A percentile compares a stretch with the other conserved stretches of the same genome.
Conservation (phyloP, 2,888 invertebrate genomes). For the Trissolcus brochymenae region DNA sequence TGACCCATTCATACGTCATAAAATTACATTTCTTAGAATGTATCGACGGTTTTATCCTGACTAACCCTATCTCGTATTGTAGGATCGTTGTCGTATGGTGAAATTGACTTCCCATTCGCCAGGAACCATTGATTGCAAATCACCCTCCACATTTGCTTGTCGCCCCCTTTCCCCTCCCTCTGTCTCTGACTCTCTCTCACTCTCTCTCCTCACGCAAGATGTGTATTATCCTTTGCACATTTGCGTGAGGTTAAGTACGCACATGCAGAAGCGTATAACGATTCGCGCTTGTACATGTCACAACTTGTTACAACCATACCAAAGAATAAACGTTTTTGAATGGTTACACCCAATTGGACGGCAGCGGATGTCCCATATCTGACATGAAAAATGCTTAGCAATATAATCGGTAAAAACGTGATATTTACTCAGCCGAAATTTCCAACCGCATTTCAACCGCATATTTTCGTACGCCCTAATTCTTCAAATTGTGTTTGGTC, state of each 20-base stretch:
- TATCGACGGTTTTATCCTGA: conserved; percentile 19
- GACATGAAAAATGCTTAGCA: conserved; percentile 39
- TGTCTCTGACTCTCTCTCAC: no score
- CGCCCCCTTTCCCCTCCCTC: conserved; percentile 2
- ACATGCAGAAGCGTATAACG: conserved; percentile 46
- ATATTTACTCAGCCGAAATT: conserved; percentile 32
- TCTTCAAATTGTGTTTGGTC: not conserved
- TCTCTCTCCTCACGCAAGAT: conserved; percentile 9
- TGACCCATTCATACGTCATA: not conserved
- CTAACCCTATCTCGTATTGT: conserved; percentile 17
- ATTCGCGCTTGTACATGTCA: conserved; percentile 46
- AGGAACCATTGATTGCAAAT: conserved; percentile 55
- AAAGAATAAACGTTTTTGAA: conserved; percentile 45
- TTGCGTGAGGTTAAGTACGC: conserved; percentile 43
- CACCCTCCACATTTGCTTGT: conserved; percentile 15
- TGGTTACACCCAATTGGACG: conserved; percentile 31
- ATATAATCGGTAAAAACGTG: conserved; percentile 36
- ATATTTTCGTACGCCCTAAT: conserved; percentile 14
- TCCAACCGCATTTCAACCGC: conserved; percentile 30
- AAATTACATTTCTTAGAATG: conserved; percentile 27
- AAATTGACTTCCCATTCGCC: conserved; percentile 57
- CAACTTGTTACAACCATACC: conserved; percentile 51
- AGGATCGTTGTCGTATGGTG: conserved; percentile 52
- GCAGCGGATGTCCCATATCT: conserved; percentile 27
- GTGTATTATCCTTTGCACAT: conserved; percentile 37